These are phyloP conservation scores for Odontamblyopus rebecca DNA, from an alignment of 2,797 vertebrate genomes.

Conservation along the genomic window DNA sequence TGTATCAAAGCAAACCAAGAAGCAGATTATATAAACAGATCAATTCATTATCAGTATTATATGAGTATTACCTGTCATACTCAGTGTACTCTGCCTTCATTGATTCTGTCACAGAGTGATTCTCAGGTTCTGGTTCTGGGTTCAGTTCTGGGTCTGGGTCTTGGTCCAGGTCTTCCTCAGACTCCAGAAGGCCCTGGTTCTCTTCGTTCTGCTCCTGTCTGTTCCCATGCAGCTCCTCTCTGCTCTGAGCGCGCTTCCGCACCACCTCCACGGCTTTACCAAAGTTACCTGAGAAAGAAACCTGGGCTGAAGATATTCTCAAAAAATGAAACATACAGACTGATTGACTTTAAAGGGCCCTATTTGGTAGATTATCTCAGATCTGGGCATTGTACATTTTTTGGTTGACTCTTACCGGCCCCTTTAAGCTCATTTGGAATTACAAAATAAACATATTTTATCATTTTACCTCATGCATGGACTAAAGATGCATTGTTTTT, in stretches of 20 bases:
- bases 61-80: conserved; percentile 77
- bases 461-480: too few species aligned
- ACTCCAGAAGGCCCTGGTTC: conserved; percentile 66
- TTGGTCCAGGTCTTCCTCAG: conserved; percentile 59
- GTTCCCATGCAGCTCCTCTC: conserved; percentile 55
- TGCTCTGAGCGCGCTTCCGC: conserved; percentile 69
- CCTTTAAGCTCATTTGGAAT: too few species aligned
- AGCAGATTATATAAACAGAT: background rate
- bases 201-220: conserved; percentile 74
- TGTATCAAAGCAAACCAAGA: background rate
- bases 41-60: background rate
- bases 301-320: background rate
- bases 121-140: conserved; percentile 59
- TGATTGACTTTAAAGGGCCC: background rate
- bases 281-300: conserved; percentile 75
- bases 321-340: conserved; percentile 3
- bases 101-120: conserved; percentile 75
- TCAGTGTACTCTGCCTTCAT: conserved; percentile 81
- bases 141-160: conserved; percentile 63
- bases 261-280: conserved; percentile 80
- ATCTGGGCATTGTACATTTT: too few species aligned
- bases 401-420: too few species aligned
- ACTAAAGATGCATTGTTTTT: too few species aligned
- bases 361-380: background rate
- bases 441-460: too few species aligned